Percentiles rank a stretch among this genome's conserved stretches.
These are phyloP conservation scores for Montipora capitata DNA, from an alignment of 92 coral and sea anemone genomes.

Conservation along the genomic window DNA sequence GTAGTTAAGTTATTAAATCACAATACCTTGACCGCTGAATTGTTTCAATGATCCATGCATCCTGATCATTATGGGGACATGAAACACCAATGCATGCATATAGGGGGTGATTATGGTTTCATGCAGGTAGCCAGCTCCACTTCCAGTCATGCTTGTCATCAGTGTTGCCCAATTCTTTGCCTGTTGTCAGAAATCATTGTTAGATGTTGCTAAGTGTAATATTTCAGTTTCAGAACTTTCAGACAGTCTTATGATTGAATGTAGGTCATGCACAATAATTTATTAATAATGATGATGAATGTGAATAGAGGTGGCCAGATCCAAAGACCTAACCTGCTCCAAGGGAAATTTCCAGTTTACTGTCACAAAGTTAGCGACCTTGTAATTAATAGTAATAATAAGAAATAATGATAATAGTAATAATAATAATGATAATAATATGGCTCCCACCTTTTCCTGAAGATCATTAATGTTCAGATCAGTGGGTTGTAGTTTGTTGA, in stretches of 20 bases:
- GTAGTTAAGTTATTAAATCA: constrained; percentile 66
- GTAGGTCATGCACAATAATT: background rate
- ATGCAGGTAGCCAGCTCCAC: constrained; percentile 28
- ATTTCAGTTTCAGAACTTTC: background rate
- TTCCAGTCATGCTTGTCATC: constrained; percentile 38
- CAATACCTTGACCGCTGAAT: constrained; percentile 42
- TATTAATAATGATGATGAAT: background rate
- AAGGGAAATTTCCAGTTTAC: too few species aligned
- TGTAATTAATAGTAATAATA: too few species aligned
- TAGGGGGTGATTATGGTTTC: constrained; percentile 55
- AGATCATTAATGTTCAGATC: constrained; percentile 18
- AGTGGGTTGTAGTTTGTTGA: constrained; percentile 18
- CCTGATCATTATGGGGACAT: constrained; percentile 55
- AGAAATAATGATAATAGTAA: too few species aligned
- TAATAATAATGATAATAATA: background rate
- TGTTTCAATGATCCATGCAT: constrained; percentile 49
- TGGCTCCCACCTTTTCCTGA: constrained; percentile 39
- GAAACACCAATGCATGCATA: constrained; percentile 54
- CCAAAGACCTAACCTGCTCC: too few species aligned
- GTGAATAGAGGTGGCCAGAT: too few species aligned
- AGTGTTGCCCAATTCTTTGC: constrained; percentile 40
- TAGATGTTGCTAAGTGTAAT: background rate
- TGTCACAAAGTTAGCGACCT: too few species aligned
- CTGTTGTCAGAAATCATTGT: background rate
- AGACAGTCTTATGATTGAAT: background rate